Percentiles rank a stretch among this genome's conserved stretches.
These are phyloP conservation scores for Rhinoptilus africanus DNA, from an alignment of 2,113 vertebrate species.

Conservation along the genomic window DNA sequence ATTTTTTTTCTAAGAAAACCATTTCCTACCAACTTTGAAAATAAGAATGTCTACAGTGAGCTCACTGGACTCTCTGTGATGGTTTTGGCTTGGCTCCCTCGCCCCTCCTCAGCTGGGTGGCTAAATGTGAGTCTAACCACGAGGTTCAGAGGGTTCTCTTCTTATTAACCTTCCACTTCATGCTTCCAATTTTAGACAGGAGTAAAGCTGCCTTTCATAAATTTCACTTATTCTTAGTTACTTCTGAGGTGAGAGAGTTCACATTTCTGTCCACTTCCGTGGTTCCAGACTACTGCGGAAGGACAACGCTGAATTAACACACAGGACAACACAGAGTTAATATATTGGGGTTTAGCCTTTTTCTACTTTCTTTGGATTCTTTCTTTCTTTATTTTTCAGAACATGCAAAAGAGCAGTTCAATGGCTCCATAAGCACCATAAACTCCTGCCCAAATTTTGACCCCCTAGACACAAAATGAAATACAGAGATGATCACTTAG, in stretches of 20 bases:
- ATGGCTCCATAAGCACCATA: neutral
- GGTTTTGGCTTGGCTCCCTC: conserved; percentile 57
- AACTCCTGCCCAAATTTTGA: neutral
- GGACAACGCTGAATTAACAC: neutral
- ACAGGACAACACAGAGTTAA: neutral
- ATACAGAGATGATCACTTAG: neutral
- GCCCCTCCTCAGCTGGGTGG: conserved; percentile 19
- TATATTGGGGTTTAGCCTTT: neutral
- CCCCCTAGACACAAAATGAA: neutral
- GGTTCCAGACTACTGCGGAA: neutral
- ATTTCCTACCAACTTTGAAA: conserved; percentile 60
- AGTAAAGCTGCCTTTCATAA: neutral
- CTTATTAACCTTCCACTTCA: conserved; percentile 34
- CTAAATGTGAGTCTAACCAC: conserved; percentile 15
- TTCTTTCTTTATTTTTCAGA: neutral
- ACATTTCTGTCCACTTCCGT: neutral
- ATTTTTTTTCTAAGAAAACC: conserved; percentile 38
- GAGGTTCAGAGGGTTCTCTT: neutral
- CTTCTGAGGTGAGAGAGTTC: neutral
- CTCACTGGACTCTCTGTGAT: conserved; percentile 38
- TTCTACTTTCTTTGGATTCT: neutral
- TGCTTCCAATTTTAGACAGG: conserved; percentile 31
- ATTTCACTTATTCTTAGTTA: neutral
- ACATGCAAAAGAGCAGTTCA: neutral
- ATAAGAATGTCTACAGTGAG: conserved; percentile 41